Percentiles rank a stretch among this genome's conserved stretches.
phyloP scores from a whole-genome alignment of 2,888 invertebrate species.

The Agrilus cyanescens region DNA sequence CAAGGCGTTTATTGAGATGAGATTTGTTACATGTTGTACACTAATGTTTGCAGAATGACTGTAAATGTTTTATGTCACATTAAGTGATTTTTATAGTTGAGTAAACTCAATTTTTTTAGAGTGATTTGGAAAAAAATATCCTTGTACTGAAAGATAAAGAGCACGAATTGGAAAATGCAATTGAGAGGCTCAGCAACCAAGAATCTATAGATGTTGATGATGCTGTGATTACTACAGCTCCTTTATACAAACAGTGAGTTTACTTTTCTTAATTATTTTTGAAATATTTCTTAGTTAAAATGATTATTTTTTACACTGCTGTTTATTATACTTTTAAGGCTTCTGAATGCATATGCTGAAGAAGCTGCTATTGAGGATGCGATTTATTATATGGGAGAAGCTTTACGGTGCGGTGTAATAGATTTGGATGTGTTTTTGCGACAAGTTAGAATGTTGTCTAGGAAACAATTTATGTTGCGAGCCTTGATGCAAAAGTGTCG shows the following conservation, averaged over 20 bases:
- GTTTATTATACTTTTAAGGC: too few relatives aligned
- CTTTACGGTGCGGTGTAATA: conserved; percentile 80
- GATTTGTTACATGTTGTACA: too few relatives aligned
- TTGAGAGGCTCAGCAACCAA: conserved; percentile 62
- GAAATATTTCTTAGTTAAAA: conserved; percentile 3
- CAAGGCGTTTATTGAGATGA: too few relatives aligned
- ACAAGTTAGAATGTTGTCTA: conserved; percentile 87
- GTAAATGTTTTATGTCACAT: too few relatives aligned
- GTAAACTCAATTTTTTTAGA: conserved; percentile 34
- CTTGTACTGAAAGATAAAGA: conserved; percentile 75
- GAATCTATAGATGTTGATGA: conserved; percentile 88
- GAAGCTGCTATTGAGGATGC: conserved; percentile 98
- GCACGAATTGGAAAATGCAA: conserved; percentile 69
- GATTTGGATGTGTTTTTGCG: conserved; percentile 94
- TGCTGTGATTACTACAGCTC: conserved; percentile 92
- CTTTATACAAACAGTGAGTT: conserved; percentile 84
- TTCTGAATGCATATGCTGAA: conserved; percentile 89
- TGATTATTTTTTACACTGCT: conserved; percentile 7
- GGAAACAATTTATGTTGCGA: conserved; percentile 90
- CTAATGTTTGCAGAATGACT: too few relatives aligned
- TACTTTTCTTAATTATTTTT: conserved; percentile 4
- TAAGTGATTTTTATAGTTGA: too few relatives aligned
- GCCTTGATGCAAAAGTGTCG: conserved; percentile 96
- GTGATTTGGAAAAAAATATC: conserved; percentile 75
- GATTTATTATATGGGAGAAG: conserved; percentile 96